Evolutionary conservation across 2,888 invertebrate species (phyloP), one percentile per base, ranked within the genome.

Genomic region (Agrilus mali): DNA sequence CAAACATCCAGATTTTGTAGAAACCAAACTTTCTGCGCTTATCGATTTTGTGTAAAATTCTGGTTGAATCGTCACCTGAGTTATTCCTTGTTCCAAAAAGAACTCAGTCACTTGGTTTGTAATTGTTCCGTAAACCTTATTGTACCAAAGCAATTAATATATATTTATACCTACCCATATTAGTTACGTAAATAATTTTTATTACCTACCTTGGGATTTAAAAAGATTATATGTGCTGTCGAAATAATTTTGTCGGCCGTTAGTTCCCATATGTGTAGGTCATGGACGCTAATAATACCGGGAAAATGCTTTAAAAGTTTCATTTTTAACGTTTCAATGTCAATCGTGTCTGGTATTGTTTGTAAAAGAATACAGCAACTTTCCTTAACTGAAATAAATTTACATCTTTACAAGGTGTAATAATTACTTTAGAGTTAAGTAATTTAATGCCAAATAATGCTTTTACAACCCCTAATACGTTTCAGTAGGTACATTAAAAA

Each of bases 271-370:
- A 92, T 82, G 59, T 92, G 92, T 35, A 92, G 72, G 66, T 92
- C 90, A 59, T 92, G 92, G 15, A 90, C 81, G 56, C 79, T 82
- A 1, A 79, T 68, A 43, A 86, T 79, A 47, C 78, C 78, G 0
- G 81, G 80, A 60, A 85, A 85, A 48, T 76, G 74, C 43, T 70
- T 65, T 1, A 77, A 60, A 34, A 89, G 60, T 49, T 80, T 77
- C 32, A 72, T 68, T 51, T 80, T 77, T 48, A 89, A 71, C 7
- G 73, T 71, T 49, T 78, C 75, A 36, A 88, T 82, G 57, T 92
- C 82, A 49, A 94, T 82, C 12, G 89, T 84, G 53, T 82, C 86
- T 0, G 95, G 94, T 45, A 94, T 92, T 1, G 93, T 94, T 68
- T 95, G 93, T 15, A 95, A 73, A 1, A 94, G 72, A 56, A 94